Evolutionary conservation across 2,113 vertebrate species (phyloP).

Genomic region (Grallaria varia): DNA sequence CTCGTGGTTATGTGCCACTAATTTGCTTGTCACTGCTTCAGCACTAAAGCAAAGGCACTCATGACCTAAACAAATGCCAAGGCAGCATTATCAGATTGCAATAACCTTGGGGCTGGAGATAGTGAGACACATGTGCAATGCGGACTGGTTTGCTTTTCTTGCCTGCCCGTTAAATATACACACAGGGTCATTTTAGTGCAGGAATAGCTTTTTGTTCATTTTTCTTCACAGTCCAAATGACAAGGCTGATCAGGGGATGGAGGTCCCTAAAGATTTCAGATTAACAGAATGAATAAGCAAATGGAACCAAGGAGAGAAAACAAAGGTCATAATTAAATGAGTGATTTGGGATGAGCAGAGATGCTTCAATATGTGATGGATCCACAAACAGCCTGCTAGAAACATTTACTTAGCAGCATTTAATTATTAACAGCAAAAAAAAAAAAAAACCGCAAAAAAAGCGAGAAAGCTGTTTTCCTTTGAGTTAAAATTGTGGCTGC

Average conservation of each 20-base stretch:
- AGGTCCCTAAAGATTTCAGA: not conserved
- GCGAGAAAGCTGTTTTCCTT: not conserved
- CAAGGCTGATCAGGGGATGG: not conserved
- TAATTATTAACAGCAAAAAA: slow-evolving; percentile 22
- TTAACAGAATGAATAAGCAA: not conserved
- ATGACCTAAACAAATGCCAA: not conserved
- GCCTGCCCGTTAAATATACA: not conserved
- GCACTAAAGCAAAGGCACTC: not conserved
- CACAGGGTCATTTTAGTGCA: not conserved
- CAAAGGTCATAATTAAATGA: not conserved
- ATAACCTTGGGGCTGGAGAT: not conserved
- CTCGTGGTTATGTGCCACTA: not conserved
- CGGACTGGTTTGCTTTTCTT: not conserved
- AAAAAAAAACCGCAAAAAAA: not conserved
- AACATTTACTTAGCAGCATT: not conserved
- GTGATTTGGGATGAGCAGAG: not conserved
- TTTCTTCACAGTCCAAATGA: not conserved
- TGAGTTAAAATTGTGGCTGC: not conserved
- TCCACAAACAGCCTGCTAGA: not conserved
- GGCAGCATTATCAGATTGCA: not conserved
- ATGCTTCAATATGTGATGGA: rapidly evolving
- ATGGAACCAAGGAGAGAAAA: not conserved
- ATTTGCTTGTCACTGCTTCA: not conserved
- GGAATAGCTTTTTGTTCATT: not conserved
- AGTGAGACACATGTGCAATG: rapidly evolving